Evolutionary conservation across 1,140 invertebrate species (phyloP).

Genomic region (Megalopta genalis): DNA sequence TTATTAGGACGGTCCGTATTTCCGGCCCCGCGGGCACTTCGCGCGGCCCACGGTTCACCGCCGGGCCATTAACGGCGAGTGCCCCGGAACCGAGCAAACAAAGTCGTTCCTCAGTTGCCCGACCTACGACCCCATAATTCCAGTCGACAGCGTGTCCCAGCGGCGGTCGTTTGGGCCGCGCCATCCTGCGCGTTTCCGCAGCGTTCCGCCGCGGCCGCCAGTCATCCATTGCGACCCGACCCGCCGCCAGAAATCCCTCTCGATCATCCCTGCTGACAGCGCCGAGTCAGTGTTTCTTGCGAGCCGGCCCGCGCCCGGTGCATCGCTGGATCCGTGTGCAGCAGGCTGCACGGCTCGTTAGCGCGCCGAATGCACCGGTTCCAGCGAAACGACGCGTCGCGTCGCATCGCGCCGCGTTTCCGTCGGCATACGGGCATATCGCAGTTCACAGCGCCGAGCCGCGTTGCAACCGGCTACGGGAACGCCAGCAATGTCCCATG

Average conservation of each 20-base stretch:
- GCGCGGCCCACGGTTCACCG: background rate
- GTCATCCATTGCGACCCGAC: background rate
- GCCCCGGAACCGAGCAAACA: background rate
- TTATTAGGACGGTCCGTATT: too few relatives aligned
- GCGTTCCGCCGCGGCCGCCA: background rate
- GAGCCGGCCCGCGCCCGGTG: too few relatives aligned
- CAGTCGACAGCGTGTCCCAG: background rate
- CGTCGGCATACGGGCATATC: background rate
- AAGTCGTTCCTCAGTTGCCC: conserved; percentile 1
- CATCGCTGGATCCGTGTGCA: too few relatives aligned
- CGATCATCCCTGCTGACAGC: conserved; percentile 7
- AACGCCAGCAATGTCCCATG: conserved; percentile 43
- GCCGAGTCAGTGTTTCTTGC: background rate
- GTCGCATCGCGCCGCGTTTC: too few relatives aligned
- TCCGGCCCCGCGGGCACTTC: background rate
- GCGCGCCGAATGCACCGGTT: background rate
- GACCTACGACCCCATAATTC: background rate
- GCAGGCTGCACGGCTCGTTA: background rate
- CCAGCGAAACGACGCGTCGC: background rate
- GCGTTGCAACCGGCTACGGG: background rate
- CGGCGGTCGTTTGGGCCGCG: too few relatives aligned
- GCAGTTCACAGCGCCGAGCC: too few relatives aligned
- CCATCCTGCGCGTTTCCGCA: background rate
- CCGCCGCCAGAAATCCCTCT: background rate
- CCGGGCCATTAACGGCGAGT: background rate